Evolutionary conservation across 2,113 vertebrate species (phyloP), one percentile per base, ranked within the genome.

Genomic region (Machaerirhynchus nigripectus): DNA sequence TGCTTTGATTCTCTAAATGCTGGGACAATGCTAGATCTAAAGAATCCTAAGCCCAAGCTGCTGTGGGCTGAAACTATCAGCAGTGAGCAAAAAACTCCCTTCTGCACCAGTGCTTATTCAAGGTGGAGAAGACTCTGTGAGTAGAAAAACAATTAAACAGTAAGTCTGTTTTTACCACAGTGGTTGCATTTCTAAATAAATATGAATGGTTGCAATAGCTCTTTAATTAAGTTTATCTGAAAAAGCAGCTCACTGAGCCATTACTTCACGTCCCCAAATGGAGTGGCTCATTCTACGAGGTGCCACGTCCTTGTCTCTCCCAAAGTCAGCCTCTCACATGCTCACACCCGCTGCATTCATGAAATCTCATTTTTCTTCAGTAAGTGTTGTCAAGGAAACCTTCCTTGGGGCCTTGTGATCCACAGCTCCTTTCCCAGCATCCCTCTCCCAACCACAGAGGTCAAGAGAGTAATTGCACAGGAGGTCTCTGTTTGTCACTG

Each of bases 301-400:
- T 49, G 78, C 91, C 31, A 4, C 1, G 5, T 95, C 91, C 92
- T 91, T 92, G 93, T 47, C 70, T 30, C 90, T 55, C 59, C 89
- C 52, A 4, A 57, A 95, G 92, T 86, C 83, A 82, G 42, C 83
- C 22, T 10, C 93, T 82, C 84, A 22, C 30, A 10, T 59, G 88
- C 81, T 47, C 57, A 83, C 74, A 42, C 60, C 59, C 42, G 0
- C 60, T 57, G 69, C 92, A 55, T 84, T 95, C 94, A 69, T 6
- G n/a, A 90, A 91, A 95, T 61, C 89, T 81, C 87, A 92, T 97
- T 93, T 96, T 91, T 87, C 94, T 96, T 69, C 77, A 59, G 47
- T 79, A 87, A 87, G 53, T 89, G 97, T 97, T 96, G 97, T 93
- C 95, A 97, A 93, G 97, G 97, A 97, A 96, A 97, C 96, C 37